Percentiles rank a stretch among this genome's conserved stretches.
These are phyloP conservation scores for Proteles cristata DNA, from an alignment of 2,113 vertebrate species.

Conservation along the genomic window DNA sequence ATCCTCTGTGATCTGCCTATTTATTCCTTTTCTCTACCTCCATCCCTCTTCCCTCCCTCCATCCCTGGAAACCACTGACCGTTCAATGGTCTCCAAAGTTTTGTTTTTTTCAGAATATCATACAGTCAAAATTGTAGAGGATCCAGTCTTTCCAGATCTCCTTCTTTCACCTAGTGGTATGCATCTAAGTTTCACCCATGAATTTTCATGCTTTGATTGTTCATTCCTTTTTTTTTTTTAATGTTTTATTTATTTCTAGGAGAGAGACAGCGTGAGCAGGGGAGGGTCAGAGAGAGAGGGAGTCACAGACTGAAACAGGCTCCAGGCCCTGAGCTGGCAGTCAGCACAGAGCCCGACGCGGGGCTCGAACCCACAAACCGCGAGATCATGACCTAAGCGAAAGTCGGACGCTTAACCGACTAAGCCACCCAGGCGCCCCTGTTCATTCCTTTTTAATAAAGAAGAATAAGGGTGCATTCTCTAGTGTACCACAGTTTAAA, in stretches of 20 bases:
- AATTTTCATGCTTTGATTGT: not conserved
- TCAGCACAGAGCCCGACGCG: too few relatives aligned
- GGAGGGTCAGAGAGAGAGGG: too few relatives aligned
- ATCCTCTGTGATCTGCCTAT: not conserved
- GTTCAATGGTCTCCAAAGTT: not conserved
- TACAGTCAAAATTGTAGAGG: accelerated
- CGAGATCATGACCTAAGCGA: too few relatives aligned
- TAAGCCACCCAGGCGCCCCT: too few relatives aligned
- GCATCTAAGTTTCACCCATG: not conserved
- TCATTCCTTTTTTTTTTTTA: not conserved
- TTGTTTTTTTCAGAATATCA: not conserved
- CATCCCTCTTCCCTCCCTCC: not conserved
- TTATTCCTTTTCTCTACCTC: too few relatives aligned
- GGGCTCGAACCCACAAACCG: too few relatives aligned
- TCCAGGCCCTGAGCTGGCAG: too few relatives aligned
- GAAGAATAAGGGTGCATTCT: not conserved
- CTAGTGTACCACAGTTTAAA: not conserved
- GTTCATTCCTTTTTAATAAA: not conserved
- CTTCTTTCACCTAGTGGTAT: not conserved
- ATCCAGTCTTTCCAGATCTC: not conserved
- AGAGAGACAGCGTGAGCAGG: too few relatives aligned
- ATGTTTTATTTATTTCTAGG: too few relatives aligned
- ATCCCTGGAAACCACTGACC: not conserved
- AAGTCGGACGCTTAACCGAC: too few relatives aligned
- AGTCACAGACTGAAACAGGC: too few relatives aligned